Evolutionary conservation across 2,888 invertebrate genomes (phyloP), one percentile per base, ranked within the genome.

Genomic region (Tipula confusa): DNA sequence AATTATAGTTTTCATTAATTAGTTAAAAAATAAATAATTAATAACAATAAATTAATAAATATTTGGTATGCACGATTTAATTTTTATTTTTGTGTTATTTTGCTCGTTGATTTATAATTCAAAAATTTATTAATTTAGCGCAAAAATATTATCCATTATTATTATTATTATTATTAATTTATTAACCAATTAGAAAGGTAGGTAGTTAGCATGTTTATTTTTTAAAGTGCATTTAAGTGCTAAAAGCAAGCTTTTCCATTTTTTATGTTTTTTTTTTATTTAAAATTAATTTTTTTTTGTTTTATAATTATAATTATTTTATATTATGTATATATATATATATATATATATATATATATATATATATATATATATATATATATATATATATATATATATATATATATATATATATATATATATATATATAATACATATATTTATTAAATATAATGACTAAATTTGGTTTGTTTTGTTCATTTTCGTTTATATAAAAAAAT

Each of bases 231-330:
- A 64, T 64, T 64, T 64, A 64, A 64, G 64, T 64, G 64, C 64
- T 64, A 64, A 64, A 64, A 64, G 64, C 64, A 64, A 64, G 64
- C 64, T 64, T 64, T 64, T 64, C 64, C 64, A 64, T 64, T 64
- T 64, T 64, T 64, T 64, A 64, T 18, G 64, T 64, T 64, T 64
- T 43, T 43, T 43, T 64, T 64, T 64, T 64, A 24, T 64, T 64
- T 64, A 64, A 64, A 64, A 64, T 64, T 64, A 64, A 9, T 18
- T 48, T 64, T 43, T 43, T 43, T 43, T 43, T 2, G 6, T 36
- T n/a, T 4, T 64, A 24, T 64, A 64, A 43, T 43, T 64, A 64
- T 64, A 64, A 64, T 64, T 64, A 64, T 11, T 64, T 24, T 24
- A 64, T 64, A 64, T 64, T 64, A 64, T 64, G 64, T 64, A 64